Base-by-base conservation (phyloP, 2,888 invertebrate species). In the Parnassius smintheus region DNA sequence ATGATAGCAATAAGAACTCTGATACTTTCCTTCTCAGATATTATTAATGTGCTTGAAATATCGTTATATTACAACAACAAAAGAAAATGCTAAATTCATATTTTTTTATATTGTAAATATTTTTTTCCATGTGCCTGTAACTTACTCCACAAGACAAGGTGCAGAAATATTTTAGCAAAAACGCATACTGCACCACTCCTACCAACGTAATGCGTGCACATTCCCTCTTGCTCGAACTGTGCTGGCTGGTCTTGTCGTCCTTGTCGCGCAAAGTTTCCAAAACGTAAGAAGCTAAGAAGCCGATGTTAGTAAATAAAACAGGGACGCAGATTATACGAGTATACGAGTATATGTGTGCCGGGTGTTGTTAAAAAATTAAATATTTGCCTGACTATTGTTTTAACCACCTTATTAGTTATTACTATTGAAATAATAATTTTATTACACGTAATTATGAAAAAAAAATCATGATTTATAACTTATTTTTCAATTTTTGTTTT, bases 111-210 rank as follows among this genome's bases (percentile, higher is more conserved):
- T 35, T 1, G 35, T 35, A 35, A 35, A 25, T 25, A 25, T 1
- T 35, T 35, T 35, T 35, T 35, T 49, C 13, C 7, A 49, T 49
- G 13, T 45, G 55, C 46, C 45, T 13, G 2, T 13, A 45, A 56
- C 72, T 79, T 80, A 65, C 35, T 65, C 85, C 81, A 66, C 61
- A 65, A 65, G 13, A 18, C 67, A 78, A 78, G 76, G 74, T 82
- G 84, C 86, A 86, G 84, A 82, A 83, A 85, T 81, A 81, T 81
- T 75, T 75, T 76, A 78, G 75, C 85, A 88, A 88, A 90, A 89
- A 88, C 86, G 85, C 86, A 88, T 88, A 88, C 85, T 81, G 88
- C 85, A 88, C 89, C 85, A 81, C 82, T 83, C 81, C 85, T 82
- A 78, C 79, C 74, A 70, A 81, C 80, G 71, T 82, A 85, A 80